Evolutionary conservation across 1,140 invertebrate genomes (phyloP).

Genomic region (Acyrthosiphon pisum): DNA sequence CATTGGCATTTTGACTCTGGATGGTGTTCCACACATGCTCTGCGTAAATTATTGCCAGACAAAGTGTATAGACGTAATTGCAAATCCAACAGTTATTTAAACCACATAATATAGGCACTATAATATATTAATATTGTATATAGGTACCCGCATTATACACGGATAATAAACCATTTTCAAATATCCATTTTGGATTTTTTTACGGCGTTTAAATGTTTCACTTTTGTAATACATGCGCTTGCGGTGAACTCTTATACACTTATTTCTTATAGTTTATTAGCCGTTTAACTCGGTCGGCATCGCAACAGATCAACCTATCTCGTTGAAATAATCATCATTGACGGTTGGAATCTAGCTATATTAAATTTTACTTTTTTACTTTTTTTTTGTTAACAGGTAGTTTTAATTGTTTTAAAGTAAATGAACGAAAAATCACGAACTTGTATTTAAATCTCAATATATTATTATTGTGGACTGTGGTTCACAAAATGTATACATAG

Average conservation of each 20-base stretch:
- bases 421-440: not conserved
- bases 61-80: not conserved
- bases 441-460: too few species aligned
- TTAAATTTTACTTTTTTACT: not conserved
- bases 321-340: not conserved
- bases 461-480: too few species aligned
- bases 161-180: not conserved
- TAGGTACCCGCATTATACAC: not conserved
- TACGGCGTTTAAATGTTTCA: not conserved
- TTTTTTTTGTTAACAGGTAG: not conserved
- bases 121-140: not conserved
- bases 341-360: not conserved
- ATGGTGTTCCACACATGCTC: not conserved
- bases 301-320: not conserved
- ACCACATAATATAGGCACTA: not conserved
- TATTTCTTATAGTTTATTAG: not conserved
- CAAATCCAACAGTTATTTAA: slow-evolving; percentile 1
- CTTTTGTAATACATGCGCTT: not conserved
- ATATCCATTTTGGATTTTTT: not conserved
- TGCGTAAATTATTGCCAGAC: not conserved
- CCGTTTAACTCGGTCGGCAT: not conserved
- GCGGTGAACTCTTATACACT: not conserved
- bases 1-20: not conserved
- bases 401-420: not conserved
- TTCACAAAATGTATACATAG: too few species aligned